phyloP scores from a whole-genome alignment of 2,888 invertebrate genomes.

The Cepaea hortensis region DNA sequence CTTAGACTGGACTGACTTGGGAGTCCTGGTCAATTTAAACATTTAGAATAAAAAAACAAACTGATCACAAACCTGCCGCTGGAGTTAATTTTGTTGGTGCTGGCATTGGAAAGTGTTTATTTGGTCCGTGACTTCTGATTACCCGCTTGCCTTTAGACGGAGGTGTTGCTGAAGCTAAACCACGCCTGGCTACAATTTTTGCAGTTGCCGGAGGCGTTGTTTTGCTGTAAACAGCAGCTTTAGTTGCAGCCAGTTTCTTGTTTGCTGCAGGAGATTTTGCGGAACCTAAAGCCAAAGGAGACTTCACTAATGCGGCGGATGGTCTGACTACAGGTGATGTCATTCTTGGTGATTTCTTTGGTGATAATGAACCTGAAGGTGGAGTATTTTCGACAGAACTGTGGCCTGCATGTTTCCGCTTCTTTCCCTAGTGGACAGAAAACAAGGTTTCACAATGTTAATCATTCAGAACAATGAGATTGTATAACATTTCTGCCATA shows the following conservation, averaged over 20 bases:
- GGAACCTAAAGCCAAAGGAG: background rate
- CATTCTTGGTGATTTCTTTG: background rate
- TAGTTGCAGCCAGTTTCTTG: background rate
- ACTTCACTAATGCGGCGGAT: background rate
- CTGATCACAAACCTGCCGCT: background rate
- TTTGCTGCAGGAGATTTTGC: background rate
- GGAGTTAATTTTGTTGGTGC: background rate
- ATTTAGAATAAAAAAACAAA: no score
- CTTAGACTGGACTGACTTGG: no score
- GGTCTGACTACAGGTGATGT: background rate
- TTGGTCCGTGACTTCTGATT: background rate
- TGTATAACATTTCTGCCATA: no score
- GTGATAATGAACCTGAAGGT: background rate
- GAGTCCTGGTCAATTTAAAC: no score
- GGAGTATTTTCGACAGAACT: background rate
- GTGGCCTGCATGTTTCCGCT: background rate
- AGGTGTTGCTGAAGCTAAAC: background rate
- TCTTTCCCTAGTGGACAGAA: background rate
- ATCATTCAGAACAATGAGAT: no score
- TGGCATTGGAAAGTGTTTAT: conserved; percentile 13
- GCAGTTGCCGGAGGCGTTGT: background rate
- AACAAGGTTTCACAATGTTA: no score
- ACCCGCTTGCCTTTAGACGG: background rate
- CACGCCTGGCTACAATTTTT: background rate
- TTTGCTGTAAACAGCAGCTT: background rate